phyloP scores from a whole-genome alignment of 2,888 invertebrate species.

The Neoscelio sp. region DNA sequence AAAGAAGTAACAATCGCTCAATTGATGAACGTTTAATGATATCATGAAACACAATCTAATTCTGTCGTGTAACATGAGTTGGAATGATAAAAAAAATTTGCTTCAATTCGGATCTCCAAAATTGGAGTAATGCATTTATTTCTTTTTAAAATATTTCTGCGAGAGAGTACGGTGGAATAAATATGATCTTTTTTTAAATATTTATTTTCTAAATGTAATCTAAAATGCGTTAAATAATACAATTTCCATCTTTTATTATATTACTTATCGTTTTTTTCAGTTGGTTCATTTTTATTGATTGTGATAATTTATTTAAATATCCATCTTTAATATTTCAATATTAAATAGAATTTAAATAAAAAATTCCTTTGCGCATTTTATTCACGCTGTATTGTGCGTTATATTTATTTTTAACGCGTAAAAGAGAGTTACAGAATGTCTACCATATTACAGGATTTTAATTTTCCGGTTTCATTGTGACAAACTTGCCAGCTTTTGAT shows the following conservation, averaged over 20 bases:
- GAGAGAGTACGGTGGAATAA: too few species aligned
- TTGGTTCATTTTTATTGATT: too few species aligned
- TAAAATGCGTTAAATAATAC: too few species aligned
- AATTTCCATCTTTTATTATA: too few species aligned
- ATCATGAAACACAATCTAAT: slow-evolving; percentile 32
- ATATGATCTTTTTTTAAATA: too few species aligned
- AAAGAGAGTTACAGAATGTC: slow-evolving; percentile 15
- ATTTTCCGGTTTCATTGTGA: slow-evolving; percentile 61
- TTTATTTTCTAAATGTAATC: too few species aligned
- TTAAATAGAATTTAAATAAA: slow-evolving; percentile 23
- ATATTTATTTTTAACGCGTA: neutral
- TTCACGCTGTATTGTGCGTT: neutral
- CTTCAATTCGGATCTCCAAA: neutral
- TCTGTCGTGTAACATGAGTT: slow-evolving; percentile 8
- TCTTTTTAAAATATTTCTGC: too few species aligned
- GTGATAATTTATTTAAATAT: too few species aligned
- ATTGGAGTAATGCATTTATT: neutral
- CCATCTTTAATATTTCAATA: too few species aligned
- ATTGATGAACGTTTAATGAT: slow-evolving; percentile 49
- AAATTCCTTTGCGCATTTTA: neutral
- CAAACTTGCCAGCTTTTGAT: slow-evolving; percentile 29
- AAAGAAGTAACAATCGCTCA: slow-evolving; percentile 34
- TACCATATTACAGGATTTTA: slow-evolving; percentile 52
- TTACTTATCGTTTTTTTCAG: too few species aligned
- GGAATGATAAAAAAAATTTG: slow-evolving; percentile 6